Base-by-base conservation (phyloP, 2,113 vertebrate genomes). In the Xenus cinereus region DNA sequence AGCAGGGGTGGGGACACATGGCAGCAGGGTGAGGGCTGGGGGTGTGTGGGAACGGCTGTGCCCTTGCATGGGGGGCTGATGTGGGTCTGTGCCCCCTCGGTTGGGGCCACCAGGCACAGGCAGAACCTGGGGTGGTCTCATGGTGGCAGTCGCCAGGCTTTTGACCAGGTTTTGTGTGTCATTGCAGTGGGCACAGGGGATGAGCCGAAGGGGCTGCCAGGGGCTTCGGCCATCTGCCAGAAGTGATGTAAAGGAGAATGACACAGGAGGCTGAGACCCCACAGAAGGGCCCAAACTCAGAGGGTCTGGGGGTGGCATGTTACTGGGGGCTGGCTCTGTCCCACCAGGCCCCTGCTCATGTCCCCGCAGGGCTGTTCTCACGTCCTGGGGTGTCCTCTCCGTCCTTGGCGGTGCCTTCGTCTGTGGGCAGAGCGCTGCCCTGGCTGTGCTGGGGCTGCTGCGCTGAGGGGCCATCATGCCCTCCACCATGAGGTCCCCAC, bases 371-470 rank as follows among this genome's bases (percentile, higher is more conserved):
- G 98, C 98, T 28, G 87, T 96, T 72, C 92, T 99, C 95, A 97
- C 98, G 5, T 27, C 77, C 33, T 99, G 99, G 99, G 99, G 99
- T 0, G 96, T 97, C 17, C 85, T 99, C 89, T 99, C 98, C 0
- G 95, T 99, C 71, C 96, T 99, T 30, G 97, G 98, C 2, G 99
- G 99, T 7, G 96, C 98, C 39, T 99, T 99, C 77, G 98, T 99
- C 92, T 99, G 99, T 2, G 99, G 99, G n/a, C 99, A 99, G 97
- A 99, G 99, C 82, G 99, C 98, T 20, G 98, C 98, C 51, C 97
- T 97, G 6, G 98, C 99, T 0, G 56, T 99, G 94, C 96, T 99
- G 98, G 98, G 99, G 89, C 96, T 99, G 66, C 89, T 96, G 87
- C 73, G 0, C 62, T 95, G 87, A 94, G 62, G 30, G n/a, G 14